Conservation (phyloP, 2,888 invertebrate genomes). For the Drosophila anomalata region DNA sequence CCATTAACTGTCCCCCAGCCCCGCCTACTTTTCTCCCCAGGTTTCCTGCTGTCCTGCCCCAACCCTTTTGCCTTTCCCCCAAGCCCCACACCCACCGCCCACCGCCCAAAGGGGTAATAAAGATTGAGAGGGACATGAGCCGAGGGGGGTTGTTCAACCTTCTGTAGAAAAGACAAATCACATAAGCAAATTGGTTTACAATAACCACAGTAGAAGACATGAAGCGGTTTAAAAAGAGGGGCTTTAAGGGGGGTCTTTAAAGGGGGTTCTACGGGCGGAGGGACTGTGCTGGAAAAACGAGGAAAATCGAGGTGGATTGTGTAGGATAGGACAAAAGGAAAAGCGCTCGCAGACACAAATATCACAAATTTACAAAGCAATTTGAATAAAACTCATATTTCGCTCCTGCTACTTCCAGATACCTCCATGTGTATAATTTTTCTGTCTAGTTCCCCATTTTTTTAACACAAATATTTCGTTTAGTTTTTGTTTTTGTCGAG, state of each 20-base stretch:
- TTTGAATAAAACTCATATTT: conserved; percentile 79
- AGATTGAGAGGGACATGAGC: conserved; percentile 29
- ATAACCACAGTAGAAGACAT: conserved; percentile 54
- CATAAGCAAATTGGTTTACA: conserved; percentile 73
- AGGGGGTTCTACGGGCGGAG: not conserved
- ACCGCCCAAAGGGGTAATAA: conserved; percentile 50
- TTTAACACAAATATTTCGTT: conserved; percentile 25
- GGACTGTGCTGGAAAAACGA: conserved; percentile 13
- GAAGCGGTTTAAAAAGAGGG: conserved; percentile 1
- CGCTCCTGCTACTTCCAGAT: conserved; percentile 58
- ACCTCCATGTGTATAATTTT: conserved; percentile 37
- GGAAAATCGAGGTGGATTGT: conserved; percentile 32
- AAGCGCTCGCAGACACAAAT: conserved; percentile 55
- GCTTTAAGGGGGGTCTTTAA: not conserved
- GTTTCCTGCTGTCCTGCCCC: too few relatives aligned
- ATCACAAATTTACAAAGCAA: conserved; percentile 71
- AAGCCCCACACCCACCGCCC: conserved; percentile 4
- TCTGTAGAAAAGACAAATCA: conserved; percentile 68
- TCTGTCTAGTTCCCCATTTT: conserved; percentile 21
- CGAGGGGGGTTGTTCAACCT: conserved; percentile 16
- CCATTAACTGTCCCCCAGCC: conserved; percentile 28
- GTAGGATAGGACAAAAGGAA: conserved; percentile 24
- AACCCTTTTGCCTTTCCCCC: conserved; percentile 7
- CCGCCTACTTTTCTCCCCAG: not conserved
- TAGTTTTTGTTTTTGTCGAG: conserved; percentile 3